phyloP scores from a whole-genome alignment of 2,797 vertebrate genomes.

The Rhabdomys pumilio region DNA sequence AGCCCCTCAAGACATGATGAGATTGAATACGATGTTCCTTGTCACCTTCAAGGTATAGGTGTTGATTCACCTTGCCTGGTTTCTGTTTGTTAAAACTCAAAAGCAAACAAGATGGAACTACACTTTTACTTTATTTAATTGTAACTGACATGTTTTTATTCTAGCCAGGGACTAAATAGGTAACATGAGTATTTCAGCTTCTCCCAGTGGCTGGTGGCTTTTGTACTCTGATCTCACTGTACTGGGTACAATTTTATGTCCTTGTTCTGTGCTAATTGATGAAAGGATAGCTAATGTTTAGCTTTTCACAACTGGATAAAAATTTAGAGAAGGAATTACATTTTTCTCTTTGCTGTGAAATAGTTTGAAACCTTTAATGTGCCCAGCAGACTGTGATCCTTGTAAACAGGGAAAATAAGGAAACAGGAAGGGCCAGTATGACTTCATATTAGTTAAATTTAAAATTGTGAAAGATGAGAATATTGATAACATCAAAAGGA shows the following conservation, averaged over 20 bases:
- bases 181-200: slow-evolving; percentile 43
- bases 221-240: slow-evolving; percentile 6
- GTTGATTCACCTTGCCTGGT: slow-evolving; percentile 85
- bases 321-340: slow-evolving; percentile 64
- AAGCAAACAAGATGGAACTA: slow-evolving; percentile 39
- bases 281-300: slow-evolving; percentile 1
- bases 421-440: not conserved
- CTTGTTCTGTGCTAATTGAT: slow-evolving; percentile 47
- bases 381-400: not conserved
- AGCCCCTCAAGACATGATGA: slow-evolving; percentile 99
- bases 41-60: slow-evolving; percentile 98
- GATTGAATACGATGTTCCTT: slow-evolving; percentile 99
- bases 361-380: slow-evolving; percentile 64
- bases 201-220: not conserved
- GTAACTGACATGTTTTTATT: not conserved
- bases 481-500: slow-evolving; percentile 22
- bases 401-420: not conserved
- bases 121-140: slow-evolving; percentile 48
- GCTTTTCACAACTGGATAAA: slow-evolving; percentile 25
- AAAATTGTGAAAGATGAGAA: slow-evolving; percentile 46
- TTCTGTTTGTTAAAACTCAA: slow-evolving; percentile 74
- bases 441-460: slow-evolving; percentile 65
- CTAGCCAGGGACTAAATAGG: slow-evolving; percentile 11
- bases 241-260: slow-evolving; percentile 56
- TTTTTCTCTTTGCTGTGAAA: slow-evolving; percentile 48